Base-by-base conservation (phyloP, 2,888 invertebrate species). In the Lepidocyrtoides sp. region DNA sequence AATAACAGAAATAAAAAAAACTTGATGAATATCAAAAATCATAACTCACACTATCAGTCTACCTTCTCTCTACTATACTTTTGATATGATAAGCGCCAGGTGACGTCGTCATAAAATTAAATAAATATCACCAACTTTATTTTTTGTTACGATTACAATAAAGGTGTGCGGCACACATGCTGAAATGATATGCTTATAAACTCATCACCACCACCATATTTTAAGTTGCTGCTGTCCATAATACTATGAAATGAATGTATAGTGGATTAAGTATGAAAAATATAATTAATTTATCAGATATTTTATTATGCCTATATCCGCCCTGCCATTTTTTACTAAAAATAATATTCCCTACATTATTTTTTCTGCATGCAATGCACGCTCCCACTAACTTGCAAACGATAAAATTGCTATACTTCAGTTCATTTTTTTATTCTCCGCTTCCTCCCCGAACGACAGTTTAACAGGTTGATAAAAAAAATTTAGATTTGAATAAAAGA, bases 261-360 rank as follows among this genome's bases (percentile, higher is more conserved):
- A 14, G 7, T 7, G 26, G 60, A 60, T 60, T 60, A n/a, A n/a
- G n/a, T n/a, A n/a, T n/a, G 12, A 4, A 23, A 14, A 60, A 26
- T 8, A 60, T 60, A 60, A 60, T 60, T 60, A 60, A 60, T 23
- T 60, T 60, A 60, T 20, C 60, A 7, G 60, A 60, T 60, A 60
- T 0, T 1, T 12, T 26, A 2, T 2, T 23, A 23, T 60, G 26
- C 7, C 4, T 26, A 12, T 60, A 26, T 60, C 60, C 60, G 60
- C n/a, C n/a, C n/a, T 60, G 4, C 3, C 57, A 57, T 0, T 54
- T 7, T 8, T 7, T 0, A 23, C 60, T 26, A 57, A 20, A 57
- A 57, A 17, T 17, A 20, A 14, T 51, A 17, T n/a, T n/a, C n/a
- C n/a, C n/a, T n/a, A n/a, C n/a, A n/a, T n/a, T n/a, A n/a, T n/a